Conservation (phyloP, 1,140 invertebrate genomes). For the Bombus sylvicola region DNA sequence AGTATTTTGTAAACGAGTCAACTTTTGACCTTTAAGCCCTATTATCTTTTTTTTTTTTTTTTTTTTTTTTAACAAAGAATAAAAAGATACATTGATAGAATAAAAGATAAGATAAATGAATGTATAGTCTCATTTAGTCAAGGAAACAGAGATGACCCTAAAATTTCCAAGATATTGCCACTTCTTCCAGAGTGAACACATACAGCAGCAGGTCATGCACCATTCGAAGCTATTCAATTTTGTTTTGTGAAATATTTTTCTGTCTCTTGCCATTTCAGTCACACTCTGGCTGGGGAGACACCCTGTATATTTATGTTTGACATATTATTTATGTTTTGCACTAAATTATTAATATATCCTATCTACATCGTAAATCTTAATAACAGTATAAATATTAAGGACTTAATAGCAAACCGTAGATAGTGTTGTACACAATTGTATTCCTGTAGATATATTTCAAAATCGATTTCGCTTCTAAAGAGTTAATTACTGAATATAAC, state of each 20-base stretch:
- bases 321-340: neutral
- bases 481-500: constrained; percentile 36
- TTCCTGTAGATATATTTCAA: constrained; percentile 7
- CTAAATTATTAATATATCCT: constrained; percentile 14
- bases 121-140: neutral
- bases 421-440: neutral
- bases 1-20: neutral
- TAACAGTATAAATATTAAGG: constrained; percentile 44
- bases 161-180: neutral
- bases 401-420: constrained; percentile 28
- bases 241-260: neutral
- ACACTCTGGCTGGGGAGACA: too few relatives aligned
- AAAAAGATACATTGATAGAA: neutral
- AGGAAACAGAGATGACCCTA: neutral
- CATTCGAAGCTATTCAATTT: neutral
- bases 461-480: constrained; percentile 21
- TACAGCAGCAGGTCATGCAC: neutral
- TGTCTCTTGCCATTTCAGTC: neutral
- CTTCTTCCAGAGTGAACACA: too few relatives aligned
- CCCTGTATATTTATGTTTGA: neutral
- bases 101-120: too few relatives aligned
- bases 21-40: neutral
- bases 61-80: neutral
- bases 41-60: neutral
- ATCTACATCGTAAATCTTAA: constrained; percentile 11